Evolutionary conservation across 1,140 invertebrate genomes (phyloP), one percentile per base, ranked within the genome.

Genomic region (Solenopsis fugax): DNA sequence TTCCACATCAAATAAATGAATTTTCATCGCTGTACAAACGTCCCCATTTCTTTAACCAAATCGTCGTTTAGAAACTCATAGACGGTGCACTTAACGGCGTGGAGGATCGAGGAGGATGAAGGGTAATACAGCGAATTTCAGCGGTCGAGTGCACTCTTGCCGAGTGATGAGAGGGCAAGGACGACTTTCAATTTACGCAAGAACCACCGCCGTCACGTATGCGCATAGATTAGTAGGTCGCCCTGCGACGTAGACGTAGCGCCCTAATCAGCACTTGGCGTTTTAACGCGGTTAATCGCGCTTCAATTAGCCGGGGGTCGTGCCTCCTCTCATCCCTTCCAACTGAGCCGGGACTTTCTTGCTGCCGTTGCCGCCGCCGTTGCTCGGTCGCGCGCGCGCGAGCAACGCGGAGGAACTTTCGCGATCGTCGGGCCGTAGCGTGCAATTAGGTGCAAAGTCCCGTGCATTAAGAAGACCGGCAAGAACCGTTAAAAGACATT

Each of bases 231-330:
- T 92, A 92, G 78, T 91, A 92, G 90, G 86, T 50, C 41, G 64
- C 45, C 21, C 9, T 41, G 34, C 64, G 67, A 71, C 69, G 71
- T 45, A 60, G 58, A 80, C 80, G 71, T 45, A 60, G 54, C 72
- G 48, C 21, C 71, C 76, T 84, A 92, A 92, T 92, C 87, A 81
- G 88, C 87, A 88, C 84, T 87, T 88, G 89, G 85, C 90, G 87
- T 92, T 92, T 92, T 90, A 91, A 91, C 92, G 89, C 84, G 90
- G 78, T 87, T 93, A 94, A 94, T 94, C 92, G 89, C 87, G 85
- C 85, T 89, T 92, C 92, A 92, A 93, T 93, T 92, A 92, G 84
- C 88, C 71, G 65, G 41, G 73, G 82, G 84, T 81, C 76, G 85
- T 64, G 48, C 58, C 21, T 16, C 24, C 56, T 18, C 34, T 24